Evolutionary conservation across 2,797 vertebrate species (phyloP).

Genomic region (Chelonia mydas): DNA sequence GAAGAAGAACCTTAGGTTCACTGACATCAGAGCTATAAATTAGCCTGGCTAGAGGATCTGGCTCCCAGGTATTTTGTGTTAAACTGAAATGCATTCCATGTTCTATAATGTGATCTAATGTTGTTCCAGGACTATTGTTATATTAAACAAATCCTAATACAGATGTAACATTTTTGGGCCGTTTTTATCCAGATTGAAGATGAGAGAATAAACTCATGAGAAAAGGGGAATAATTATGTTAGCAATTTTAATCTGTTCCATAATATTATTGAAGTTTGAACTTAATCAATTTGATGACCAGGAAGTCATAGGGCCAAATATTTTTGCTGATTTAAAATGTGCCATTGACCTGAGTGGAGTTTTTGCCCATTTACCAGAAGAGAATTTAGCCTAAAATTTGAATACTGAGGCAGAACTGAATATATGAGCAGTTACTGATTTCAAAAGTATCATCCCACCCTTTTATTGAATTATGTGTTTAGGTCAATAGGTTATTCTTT

Average conservation of each 20-base stretch:
- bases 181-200: background rate
- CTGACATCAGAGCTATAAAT: background rate
- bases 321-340: background rate
- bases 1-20: background rate
- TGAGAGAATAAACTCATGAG: background rate
- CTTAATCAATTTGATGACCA: accelerated
- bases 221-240: background rate
- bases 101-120: background rate
- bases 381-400: background rate
- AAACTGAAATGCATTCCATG: background rate
- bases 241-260: background rate
- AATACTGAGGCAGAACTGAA: background rate
- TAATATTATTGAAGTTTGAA: background rate
- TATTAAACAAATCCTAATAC: background rate
- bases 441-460: background rate
- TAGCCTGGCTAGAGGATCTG: background rate
- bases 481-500: background rate
- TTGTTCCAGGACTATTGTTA: background rate
- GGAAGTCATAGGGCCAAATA: background rate
- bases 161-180: background rate
- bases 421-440: background rate
- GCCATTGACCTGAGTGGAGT: background rate
- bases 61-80: background rate
- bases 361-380: background rate
- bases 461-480: background rate